These are phyloP conservation scores for Eilema depressum DNA, from an alignment of 2,888 invertebrate genomes.

Conservation along the genomic window DNA sequence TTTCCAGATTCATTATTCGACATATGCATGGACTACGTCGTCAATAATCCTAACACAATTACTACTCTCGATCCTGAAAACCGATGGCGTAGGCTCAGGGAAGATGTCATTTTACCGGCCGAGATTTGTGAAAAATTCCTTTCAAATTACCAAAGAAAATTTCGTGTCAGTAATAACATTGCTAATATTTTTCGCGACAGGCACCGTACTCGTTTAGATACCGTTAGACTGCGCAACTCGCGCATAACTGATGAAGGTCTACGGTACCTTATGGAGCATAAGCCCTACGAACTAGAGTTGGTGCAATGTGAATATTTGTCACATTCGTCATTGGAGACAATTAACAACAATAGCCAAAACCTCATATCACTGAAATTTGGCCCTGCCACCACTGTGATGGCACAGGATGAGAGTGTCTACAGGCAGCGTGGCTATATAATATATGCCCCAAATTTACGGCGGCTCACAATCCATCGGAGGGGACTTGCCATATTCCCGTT, in stretches of 20 bases:
- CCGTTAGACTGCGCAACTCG: conserved; percentile 90
- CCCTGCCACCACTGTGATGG: conserved; percentile 88
- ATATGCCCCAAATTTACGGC: conserved; percentile 87
- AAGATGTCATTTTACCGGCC: conserved; percentile 89
- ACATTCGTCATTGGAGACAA: conserved; percentile 87
- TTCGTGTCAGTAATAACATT: conserved; percentile 89
- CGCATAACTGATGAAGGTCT: conserved; percentile 91
- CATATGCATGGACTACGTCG: conserved; percentile 88
- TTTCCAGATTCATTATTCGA: conserved; percentile 88
- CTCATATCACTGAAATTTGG: conserved; percentile 91
- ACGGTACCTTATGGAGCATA: conserved; percentile 90
- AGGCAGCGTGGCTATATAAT: conserved; percentile 84
- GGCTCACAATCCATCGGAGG: conserved; percentile 87
- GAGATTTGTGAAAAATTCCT: conserved; percentile 91
- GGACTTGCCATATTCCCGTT: conserved; percentile 80
- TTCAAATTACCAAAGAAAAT: conserved; percentile 84
- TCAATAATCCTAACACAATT: conserved; percentile 88
- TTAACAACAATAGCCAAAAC: conserved; percentile 90
- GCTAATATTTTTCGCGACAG: conserved; percentile 91
- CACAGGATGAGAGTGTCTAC: conserved; percentile 78
- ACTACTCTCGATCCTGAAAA: conserved; percentile 80
- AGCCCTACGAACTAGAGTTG: conserved; percentile 91
- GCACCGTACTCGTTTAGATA: conserved; percentile 89
- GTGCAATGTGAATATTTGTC: conserved; percentile 91
- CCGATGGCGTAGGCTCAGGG: conserved; percentile 83